phyloP scores from a whole-genome alignment of 2,797 vertebrate species.

The Danio aesculapii region DNA sequence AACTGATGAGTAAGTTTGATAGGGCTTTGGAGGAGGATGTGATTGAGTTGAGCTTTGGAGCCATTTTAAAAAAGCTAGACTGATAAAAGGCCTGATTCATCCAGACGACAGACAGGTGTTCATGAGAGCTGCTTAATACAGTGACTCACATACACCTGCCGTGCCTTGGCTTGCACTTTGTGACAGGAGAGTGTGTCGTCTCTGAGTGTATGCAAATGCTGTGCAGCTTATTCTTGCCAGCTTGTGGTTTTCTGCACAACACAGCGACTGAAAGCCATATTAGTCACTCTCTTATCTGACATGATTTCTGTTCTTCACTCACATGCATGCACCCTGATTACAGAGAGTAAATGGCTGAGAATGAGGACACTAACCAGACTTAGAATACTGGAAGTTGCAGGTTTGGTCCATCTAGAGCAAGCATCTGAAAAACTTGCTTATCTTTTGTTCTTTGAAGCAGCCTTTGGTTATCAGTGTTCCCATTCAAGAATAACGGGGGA shows the following conservation, averaged over 20 bases:
- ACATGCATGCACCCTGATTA: not conserved
- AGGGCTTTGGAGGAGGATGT: constrained; percentile 14
- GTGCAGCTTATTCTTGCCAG: not conserved
- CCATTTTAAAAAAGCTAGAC: constrained; percentile 6
- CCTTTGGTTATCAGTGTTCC: constrained; percentile 35
- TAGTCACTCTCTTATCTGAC: constrained; percentile 15
- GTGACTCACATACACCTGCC: constrained; percentile 20
- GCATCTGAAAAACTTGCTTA: constrained; percentile 21
- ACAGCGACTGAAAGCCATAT: constrained; percentile 35
- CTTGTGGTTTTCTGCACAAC: constrained; percentile 27
- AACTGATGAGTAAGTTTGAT: constrained; percentile 2
- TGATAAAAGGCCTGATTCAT: constrained; percentile 51
- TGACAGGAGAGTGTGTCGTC: constrained; percentile 5
- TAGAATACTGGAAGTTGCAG: not conserved
- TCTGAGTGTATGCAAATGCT: constrained; percentile 7
- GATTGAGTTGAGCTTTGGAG: constrained; percentile 28
- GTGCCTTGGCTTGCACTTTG: not conserved
- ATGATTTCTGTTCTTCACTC: constrained; percentile 4
- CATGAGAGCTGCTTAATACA: not conserved
- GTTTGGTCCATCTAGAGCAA: not conserved
- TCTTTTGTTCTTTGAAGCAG: constrained; percentile 44
- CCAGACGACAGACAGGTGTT: constrained; percentile 43
- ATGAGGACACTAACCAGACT: constrained; percentile 26
- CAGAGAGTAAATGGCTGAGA: constrained; percentile 1
- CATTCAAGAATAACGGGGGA: constrained; percentile 21